These are phyloP conservation scores for Psettodes erumei DNA, from an alignment of 2,113 vertebrate species.

Conservation along the genomic window DNA sequence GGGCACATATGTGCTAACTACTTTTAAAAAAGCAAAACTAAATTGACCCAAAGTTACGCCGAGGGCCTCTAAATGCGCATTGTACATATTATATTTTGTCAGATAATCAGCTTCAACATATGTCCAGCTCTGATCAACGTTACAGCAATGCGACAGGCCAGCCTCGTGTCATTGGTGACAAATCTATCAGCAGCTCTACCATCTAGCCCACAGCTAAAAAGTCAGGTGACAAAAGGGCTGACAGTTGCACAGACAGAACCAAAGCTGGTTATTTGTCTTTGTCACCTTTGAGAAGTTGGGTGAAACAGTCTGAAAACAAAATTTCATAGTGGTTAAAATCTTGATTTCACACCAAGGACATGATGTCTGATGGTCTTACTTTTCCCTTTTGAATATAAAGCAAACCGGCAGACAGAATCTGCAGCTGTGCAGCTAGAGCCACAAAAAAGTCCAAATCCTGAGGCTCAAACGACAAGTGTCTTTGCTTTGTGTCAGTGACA, in stretches of 20 bases:
- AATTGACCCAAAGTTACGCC: not conserved
- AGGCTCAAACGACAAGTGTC: not conserved
- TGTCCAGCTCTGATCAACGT: too few relatives aligned
- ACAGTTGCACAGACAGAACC: not conserved
- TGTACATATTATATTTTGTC: not conserved
- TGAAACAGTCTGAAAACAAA: not conserved
- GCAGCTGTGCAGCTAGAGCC: not conserved
- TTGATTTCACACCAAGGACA: not conserved
- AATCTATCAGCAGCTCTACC: not conserved
- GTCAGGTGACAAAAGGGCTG: not conserved
- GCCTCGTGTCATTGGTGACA: not conserved
- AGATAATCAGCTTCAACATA: not conserved
- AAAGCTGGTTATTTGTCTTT: too few relatives aligned
- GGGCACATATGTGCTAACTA: not conserved
- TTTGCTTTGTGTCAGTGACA: constrained; percentile 18
- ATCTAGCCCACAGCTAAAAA: not conserved
- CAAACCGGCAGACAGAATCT: not conserved
- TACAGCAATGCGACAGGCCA: not conserved
- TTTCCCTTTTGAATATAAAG: constrained; percentile 19
- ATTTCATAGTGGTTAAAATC: not conserved
- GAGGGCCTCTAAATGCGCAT: not conserved
- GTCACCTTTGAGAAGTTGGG: not conserved
- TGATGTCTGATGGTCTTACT: not conserved
- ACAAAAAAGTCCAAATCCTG: not conserved
- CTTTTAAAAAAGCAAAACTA: not conserved